Conservation (phyloP, 2,797 vertebrate genomes). For the Platyrinchus mystaceus region DNA sequence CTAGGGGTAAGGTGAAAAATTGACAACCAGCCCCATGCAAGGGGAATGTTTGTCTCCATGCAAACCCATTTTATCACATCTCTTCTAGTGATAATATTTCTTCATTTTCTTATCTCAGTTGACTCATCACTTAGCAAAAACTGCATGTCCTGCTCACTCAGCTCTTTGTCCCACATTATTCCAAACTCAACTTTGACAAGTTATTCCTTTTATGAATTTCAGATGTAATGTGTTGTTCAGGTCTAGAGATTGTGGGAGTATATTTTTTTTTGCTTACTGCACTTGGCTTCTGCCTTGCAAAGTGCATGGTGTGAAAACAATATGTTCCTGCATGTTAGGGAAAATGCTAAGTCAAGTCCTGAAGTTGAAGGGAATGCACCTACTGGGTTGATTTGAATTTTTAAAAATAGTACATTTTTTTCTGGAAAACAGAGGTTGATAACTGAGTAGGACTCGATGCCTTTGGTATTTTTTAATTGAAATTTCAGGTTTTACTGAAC, state of each 20-base stretch:
- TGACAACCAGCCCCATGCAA: not conserved
- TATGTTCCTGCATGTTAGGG: not conserved
- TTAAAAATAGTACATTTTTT: not conserved
- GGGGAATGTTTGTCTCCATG: not conserved
- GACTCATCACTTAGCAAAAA: not conserved
- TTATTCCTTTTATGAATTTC: not conserved
- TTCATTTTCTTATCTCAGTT: not conserved
- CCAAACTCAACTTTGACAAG: not conserved
- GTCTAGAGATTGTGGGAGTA: not conserved
- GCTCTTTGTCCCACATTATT: not conserved
- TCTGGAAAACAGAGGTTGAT: not conserved
- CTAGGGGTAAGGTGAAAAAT: not conserved
- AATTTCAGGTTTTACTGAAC: not conserved
- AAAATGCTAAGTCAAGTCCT: not conserved
- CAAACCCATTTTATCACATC: not conserved
- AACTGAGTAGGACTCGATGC: accelerated
- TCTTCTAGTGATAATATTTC: not conserved
- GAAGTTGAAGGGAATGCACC: not conserved
- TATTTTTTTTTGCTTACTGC: not conserved
- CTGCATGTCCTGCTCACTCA: not conserved
- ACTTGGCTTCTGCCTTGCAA: not conserved
- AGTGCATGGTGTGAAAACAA: not conserved
- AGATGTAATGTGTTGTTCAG: not conserved
- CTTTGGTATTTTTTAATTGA: not conserved
- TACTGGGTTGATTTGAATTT: not conserved